phyloP scores from a whole-genome alignment of 2,797 vertebrate species.

The Telmatherina bonti region DNA sequence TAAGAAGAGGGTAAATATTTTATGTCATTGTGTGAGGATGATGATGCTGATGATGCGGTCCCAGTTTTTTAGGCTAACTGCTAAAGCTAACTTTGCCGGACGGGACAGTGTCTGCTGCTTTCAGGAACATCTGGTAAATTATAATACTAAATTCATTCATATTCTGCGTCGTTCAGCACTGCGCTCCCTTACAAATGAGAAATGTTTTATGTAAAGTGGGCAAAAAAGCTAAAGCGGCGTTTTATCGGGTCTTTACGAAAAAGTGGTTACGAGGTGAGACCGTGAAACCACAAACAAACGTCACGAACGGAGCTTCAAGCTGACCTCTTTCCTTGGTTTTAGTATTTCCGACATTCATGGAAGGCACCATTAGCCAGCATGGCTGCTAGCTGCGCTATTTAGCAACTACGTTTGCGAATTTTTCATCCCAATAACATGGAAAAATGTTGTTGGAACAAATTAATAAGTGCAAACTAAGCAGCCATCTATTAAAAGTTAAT shows the following conservation, averaged over 20 bases:
- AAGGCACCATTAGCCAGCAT: slow-evolving; percentile 40
- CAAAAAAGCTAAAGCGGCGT: background rate
- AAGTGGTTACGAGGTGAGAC: background rate
- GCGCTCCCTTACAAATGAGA: background rate
- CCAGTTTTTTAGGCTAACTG: slow-evolving; percentile 45
- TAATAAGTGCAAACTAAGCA: background rate
- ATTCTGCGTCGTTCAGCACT: background rate
- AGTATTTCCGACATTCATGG: background rate
- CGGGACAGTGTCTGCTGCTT: slow-evolving; percentile 55
- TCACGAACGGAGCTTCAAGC: background rate
- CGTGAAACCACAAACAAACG: background rate
- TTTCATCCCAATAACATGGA: background rate
- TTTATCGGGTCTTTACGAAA: background rate
- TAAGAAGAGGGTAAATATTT: background rate
- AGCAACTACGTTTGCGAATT: background rate
- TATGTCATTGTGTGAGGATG: slow-evolving; percentile 29
- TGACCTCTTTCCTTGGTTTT: rapidly evolving
- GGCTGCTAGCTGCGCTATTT: background rate
- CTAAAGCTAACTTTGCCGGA: slow-evolving; percentile 60
- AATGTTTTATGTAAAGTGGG: background rate
- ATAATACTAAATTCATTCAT: background rate
- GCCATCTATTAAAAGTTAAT: background rate
- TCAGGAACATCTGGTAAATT: slow-evolving; percentile 33
- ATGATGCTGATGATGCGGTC: slow-evolving; percentile 44
- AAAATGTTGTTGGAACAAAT: too few relatives aligned